A percentile compares a stretch with the other conserved stretches of the same genome.
Conservation (phyloP, 1,140 invertebrate genomes). For the Linepithema humile region DNA sequence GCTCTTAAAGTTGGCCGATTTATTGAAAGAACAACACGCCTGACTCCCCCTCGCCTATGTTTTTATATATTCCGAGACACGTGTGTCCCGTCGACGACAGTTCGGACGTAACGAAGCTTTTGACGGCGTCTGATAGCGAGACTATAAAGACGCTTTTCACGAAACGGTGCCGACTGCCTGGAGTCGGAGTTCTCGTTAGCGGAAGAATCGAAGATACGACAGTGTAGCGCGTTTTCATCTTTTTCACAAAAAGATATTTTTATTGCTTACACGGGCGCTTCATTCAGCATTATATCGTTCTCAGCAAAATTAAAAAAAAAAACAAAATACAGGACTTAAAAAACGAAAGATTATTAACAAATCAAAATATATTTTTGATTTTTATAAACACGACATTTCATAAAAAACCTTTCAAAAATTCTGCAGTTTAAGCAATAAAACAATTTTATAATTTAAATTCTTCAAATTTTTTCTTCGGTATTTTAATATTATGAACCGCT, state of each 20-base stretch:
- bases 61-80: slow-evolving; percentile 33
- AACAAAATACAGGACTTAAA: too few relatives aligned
- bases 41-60: not conserved
- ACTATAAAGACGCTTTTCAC: not conserved
- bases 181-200: slow-evolving; percentile 20
- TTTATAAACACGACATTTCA: too few relatives aligned
- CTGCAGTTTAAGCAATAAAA: too few relatives aligned
- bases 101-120: slow-evolving; percentile 54
- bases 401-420: too few relatives aligned
- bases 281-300: too few relatives aligned
- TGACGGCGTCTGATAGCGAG: not conserved
- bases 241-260: not conserved
- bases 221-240: not conserved
- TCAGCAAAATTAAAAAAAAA: not conserved
- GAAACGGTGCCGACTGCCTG: slow-evolving; percentile 15
- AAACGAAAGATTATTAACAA: too few relatives aligned
- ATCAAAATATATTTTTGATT: too few relatives aligned
- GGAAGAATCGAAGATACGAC: slow-evolving; percentile 24
- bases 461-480: not conserved
- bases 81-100: slow-evolving; percentile 18
- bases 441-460: too few relatives aligned
- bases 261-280: not conserved
- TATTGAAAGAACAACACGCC: slow-evolving; percentile 67
- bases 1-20: slow-evolving; percentile 70
- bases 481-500: not conserved